These are phyloP conservation scores for Crotalus horridus DNA, from an alignment of 2,113 vertebrate species.

Conservation along the genomic window DNA sequence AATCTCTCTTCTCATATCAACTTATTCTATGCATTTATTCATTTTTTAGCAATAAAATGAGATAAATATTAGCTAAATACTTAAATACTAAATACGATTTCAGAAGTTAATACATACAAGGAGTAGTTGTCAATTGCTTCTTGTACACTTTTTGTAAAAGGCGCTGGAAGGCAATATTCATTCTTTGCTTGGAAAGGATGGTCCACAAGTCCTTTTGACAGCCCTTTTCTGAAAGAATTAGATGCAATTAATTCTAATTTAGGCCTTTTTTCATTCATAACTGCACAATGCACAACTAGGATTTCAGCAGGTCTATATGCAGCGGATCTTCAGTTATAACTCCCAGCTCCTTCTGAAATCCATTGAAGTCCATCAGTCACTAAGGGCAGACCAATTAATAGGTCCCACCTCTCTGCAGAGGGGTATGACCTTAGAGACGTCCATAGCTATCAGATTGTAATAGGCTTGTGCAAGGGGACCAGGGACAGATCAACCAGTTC, in stretches of 20 bases:
- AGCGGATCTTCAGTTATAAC: background rate
- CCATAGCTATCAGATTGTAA: background rate
- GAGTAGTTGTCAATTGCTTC: slow-evolving; percentile 63
- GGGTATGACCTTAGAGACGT: background rate
- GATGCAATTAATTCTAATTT: background rate
- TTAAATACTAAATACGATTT: background rate
- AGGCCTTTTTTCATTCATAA: background rate
- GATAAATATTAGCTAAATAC: background rate
- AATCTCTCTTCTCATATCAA: background rate
- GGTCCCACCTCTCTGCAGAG: background rate
- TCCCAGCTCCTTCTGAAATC: background rate
- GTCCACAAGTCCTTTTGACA: slow-evolving; percentile 50
- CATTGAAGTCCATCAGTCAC: background rate
- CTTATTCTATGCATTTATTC: background rate
- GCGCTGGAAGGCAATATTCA: slow-evolving; percentile 52
- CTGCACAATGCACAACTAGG: background rate
- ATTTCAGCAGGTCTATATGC: background rate
- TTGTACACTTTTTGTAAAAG: slow-evolving; percentile 64
- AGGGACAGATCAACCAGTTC: background rate
- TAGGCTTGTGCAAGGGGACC: background rate
- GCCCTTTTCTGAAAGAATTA: slow-evolving; percentile 61
- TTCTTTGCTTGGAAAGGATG: slow-evolving; percentile 46
- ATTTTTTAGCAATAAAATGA: background rate
- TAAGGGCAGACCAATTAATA: background rate
- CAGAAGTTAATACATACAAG: slow-evolving; percentile 58